phyloP scores from a whole-genome alignment of 2,113 vertebrate genomes.

The Holacanthus passer region DNA sequence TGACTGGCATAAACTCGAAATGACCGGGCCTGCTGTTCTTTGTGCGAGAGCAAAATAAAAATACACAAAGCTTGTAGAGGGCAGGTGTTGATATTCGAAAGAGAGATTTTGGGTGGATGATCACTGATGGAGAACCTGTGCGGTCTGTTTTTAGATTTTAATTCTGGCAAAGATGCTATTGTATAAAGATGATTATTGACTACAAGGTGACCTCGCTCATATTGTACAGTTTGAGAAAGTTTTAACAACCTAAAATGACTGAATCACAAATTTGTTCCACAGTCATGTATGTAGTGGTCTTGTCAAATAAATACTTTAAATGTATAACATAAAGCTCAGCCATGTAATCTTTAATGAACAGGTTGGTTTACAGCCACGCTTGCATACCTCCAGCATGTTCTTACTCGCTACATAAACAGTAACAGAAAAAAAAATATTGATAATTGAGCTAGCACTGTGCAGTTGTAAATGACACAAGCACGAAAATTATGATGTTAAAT shows the following conservation, averaged over 20 bases:
- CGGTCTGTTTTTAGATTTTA: not conserved
- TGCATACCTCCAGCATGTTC: not conserved
- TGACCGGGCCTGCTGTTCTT: not conserved
- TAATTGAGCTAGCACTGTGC: not conserved
- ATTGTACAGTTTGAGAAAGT: not conserved
- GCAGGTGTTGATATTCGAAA: not conserved
- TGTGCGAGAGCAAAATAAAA: not conserved
- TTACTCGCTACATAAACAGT: not conserved
- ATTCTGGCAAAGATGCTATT: not conserved
- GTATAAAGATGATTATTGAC: not conserved
- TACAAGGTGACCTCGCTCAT: too few species aligned
- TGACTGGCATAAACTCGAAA: not conserved
- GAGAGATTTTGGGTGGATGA: not conserved
- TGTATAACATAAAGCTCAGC: not conserved
- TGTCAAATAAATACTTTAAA: not conserved
- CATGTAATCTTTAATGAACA: not conserved
- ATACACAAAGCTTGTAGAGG: not conserved
- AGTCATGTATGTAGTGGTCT: too few species aligned
- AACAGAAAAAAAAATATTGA: constrained; percentile 18
- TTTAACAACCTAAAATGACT: not conserved
- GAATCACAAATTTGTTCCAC: not conserved
- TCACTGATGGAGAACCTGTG: not conserved
- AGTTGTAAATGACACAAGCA: not conserved
- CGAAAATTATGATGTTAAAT: constrained; percentile 31
- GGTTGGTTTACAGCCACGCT: not conserved